Evolutionary conservation across 1,140 invertebrate genomes (phyloP).

Genomic region (Dryas iulia): DNA sequence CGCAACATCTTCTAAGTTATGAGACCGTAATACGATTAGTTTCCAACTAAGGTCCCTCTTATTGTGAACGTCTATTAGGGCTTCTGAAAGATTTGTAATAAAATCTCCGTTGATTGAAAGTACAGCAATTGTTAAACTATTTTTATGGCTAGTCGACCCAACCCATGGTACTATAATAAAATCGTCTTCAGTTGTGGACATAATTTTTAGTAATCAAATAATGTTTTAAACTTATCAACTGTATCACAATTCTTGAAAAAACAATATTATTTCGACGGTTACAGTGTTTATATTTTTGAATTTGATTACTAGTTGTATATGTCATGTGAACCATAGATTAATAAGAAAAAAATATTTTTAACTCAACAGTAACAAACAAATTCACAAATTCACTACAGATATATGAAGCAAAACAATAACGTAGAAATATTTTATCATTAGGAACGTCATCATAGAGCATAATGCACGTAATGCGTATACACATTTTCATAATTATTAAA

Average conservation of each 20-base stretch:
- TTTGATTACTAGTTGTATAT: background rate
- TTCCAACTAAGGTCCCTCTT: slow-evolving; percentile 62
- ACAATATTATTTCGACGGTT: background rate
- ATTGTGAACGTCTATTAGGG: slow-evolving; percentile 53
- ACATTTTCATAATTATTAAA: too few species aligned
- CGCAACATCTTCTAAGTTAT: slow-evolving; percentile 56
- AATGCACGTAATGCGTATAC: too few species aligned
- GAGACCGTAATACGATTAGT: slow-evolving; percentile 52
- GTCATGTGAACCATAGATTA: background rate
- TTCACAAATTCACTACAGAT: too few species aligned
- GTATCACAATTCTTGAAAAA: background rate
- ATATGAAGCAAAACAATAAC: too few species aligned
- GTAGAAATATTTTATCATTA: too few species aligned
- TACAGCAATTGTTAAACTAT: slow-evolving; percentile 54
- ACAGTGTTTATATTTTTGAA: background rate
- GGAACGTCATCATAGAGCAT: too few species aligned
- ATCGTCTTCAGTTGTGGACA: slow-evolving; percentile 53
- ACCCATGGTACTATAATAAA: slow-evolving; percentile 58
- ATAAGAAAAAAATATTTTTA: background rate
- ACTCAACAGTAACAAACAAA: too few species aligned
- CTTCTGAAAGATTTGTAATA: slow-evolving; percentile 60
- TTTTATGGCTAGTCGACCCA: slow-evolving; percentile 56
- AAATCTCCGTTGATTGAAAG: slow-evolving; percentile 57
- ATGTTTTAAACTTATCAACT: slow-evolving; percentile 10
- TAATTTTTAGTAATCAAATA: slow-evolving; percentile 26